Conservation (phyloP, 2,888 invertebrate species). For the Mystacides longicornis region DNA sequence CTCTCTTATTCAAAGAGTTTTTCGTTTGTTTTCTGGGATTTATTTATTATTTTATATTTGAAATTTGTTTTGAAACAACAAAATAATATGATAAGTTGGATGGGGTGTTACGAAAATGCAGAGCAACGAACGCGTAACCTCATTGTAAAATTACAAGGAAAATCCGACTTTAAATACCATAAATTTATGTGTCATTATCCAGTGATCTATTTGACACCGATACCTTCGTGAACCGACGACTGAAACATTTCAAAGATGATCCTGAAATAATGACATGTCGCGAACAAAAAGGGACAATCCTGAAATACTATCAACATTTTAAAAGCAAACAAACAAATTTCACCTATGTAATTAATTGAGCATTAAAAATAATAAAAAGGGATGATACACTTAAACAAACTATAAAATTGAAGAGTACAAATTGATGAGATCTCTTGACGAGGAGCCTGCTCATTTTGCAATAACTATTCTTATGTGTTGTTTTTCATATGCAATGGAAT, state of each 20-base stretch:
- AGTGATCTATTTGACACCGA: neutral
- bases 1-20: neutral
- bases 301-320: too few relatives aligned
- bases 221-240: neutral
- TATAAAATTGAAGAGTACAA: too few relatives aligned
- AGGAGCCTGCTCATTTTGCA: too few relatives aligned
- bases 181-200: neutral
- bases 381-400: neutral
- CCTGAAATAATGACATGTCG: neutral
- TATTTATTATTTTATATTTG: neutral
- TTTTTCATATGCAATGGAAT: too few relatives aligned
- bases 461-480: too few relatives aligned
- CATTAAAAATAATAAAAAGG: neutral
- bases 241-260: neutral
- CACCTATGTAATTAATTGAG: too few relatives aligned
- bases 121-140: neutral
- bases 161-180: slow-evolving; percentile 2
- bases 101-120: slow-evolving; percentile 1
- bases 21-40: neutral
- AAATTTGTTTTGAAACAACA: neutral
- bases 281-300: neutral
- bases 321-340: too few relatives aligned
- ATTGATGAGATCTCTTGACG: too few relatives aligned
- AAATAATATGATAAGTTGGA: too few relatives aligned
- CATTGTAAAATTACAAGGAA: neutral